These are phyloP conservation scores for Rhipidura dahli DNA, from an alignment of 2,113 vertebrate genomes.

Conservation along the genomic window DNA sequence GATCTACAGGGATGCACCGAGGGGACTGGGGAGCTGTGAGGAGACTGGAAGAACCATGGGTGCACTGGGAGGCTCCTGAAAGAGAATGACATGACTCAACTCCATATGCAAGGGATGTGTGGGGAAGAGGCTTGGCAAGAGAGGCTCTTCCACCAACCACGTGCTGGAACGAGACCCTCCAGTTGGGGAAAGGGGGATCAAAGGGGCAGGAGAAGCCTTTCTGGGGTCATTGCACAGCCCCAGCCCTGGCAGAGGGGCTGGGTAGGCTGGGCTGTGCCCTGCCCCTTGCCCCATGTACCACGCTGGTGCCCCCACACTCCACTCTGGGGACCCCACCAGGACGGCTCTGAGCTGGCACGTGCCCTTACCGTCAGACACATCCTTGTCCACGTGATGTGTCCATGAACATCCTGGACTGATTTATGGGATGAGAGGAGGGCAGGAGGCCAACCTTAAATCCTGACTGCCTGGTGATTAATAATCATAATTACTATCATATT, in stretches of 20 bases:
- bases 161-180: neutral
- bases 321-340: rapidly evolving
- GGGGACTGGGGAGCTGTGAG: neutral
- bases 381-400: neutral
- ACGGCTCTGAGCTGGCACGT: neutral
- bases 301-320: rapidly evolving
- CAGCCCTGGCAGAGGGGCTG: neutral
- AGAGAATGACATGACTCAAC: neutral
- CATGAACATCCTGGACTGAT: neutral
- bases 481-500: constrained; percentile 56
- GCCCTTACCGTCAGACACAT: neutral
- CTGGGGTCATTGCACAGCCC: neutral
- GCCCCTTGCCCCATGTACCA: neutral
- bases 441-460: constrained; percentile 59
- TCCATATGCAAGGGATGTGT: neutral
- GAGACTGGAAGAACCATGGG: neutral
- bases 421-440: constrained; percentile 57
- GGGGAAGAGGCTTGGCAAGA: neutral
- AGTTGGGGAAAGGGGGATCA: neutral
- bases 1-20: neutral
- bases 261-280: rapidly evolving
- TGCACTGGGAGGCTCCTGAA: neutral
- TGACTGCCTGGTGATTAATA: constrained; percentile 56
- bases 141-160: neutral
- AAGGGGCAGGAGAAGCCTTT: neutral